Evolutionary conservation across 2,888 invertebrate species (phyloP), one percentile per base, ranked within the genome.

Genomic region (Platynereis dumerilii): DNA sequence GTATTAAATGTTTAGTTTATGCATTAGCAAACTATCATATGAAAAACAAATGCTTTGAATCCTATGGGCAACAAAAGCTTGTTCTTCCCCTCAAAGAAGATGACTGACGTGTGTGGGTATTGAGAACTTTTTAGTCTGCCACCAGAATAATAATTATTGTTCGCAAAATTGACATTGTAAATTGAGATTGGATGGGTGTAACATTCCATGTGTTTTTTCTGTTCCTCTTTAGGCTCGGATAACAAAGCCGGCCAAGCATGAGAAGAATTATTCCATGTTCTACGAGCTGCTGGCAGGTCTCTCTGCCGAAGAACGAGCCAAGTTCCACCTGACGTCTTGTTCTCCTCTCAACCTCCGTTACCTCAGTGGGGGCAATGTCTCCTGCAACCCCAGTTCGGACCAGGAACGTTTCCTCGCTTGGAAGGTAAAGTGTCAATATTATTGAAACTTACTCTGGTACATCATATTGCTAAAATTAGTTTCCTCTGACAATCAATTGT

Each of bases 221-320:
- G 5, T 7, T 22, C 53, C 15, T 27, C 15, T 54, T 54, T 24
- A 24, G 17, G 15, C 24, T 24, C 54, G 24, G 24, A 54, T 62
- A 24, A 28, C 45, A 5, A 44, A 29, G 17, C 57, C 57, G 2
- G 87, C 92, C 75, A 88, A 91, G 20, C 90, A 91, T 79, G 96
- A 96, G 86, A 93, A 94, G 83, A 96, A 96, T 86, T 96, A 94
- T 85, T 95, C 96, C 84, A 94, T 96, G 78, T 96, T 96, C 87
- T 96, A 96, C 86, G 95, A 96, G 87, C 91, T 96, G 90, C 85
- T 93, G 60, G 94, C 94, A 22, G 96, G 96, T 0, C 88, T 96
- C 28, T 90, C 91, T 53, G 86, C 89, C 61, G 95, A 96, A 74
- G 96, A 96, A 82, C 86, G 91, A 83, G 87, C 88, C 88, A 39